Evolutionary conservation across 37 sponge, comb jelly and placozoan species (phyloP), one percentile per base, ranked within the genome.

Genomic region (Axinella damicornis): DNA sequence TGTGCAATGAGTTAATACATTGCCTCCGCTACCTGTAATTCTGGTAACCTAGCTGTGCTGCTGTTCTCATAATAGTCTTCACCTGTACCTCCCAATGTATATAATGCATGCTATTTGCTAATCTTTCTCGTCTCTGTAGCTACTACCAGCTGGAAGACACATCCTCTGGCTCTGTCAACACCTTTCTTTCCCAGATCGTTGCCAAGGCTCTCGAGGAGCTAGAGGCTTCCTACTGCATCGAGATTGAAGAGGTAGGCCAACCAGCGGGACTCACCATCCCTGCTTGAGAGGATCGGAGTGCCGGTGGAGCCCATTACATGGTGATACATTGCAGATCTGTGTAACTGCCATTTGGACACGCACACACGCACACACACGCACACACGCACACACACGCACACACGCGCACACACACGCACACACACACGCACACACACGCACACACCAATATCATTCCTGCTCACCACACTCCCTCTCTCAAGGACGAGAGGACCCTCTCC

Each of bases 61-160:
- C n/a, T n/a, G n/a, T n/a, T n/a, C n/a, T n/a, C n/a, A n/a, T n/a
- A n/a, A n/a, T n/a, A n/a, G n/a, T n/a, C n/a, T n/a, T n/a, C n/a
- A n/a, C n/a, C n/a, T n/a, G n/a, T n/a, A n/a, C n/a, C n/a, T n/a
- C n/a, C n/a, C n/a, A n/a, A n/a, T n/a, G n/a, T n/a, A n/a, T n/a
- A n/a, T n/a, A n/a, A n/a, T n/a, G n/a, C n/a, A n/a, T n/a, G n/a
- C n/a, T n/a, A n/a, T n/a, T n/a, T n/a, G n/a, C n/a, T n/a, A n/a
- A n/a, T n/a, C n/a, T n/a, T n/a, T n/a, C n/a, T n/a, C 35, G 21
- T 13, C 70, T 14, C 21, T 69, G 21, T 68, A 93, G 91, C 80
- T 95, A 90, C 70, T 95, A 95, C 63, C 88, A 92, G 17, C 68
- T 95, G 78, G 91, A 95, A 31, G 96, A 79, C 54, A 64, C 91